Evolutionary conservation across 2,888 invertebrate genomes (phyloP).

Genomic region (Drosophila niveifrons): DNA sequence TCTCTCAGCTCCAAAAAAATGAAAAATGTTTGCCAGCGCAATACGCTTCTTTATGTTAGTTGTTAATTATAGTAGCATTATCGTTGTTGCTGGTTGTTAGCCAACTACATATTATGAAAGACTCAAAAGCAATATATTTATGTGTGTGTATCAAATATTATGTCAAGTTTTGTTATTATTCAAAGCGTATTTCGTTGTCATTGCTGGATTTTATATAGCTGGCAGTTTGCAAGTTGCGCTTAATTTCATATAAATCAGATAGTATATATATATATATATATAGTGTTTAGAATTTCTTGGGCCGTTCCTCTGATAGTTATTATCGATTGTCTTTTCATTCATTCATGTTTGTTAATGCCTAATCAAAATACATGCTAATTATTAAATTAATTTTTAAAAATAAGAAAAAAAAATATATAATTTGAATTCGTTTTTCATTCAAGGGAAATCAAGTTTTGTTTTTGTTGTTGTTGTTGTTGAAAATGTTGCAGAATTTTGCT

Average conservation of each 20-base stretch:
- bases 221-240: constrained; percentile 55
- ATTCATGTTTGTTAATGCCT: constrained; percentile 31
- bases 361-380: constrained; percentile 60
- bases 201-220: constrained; percentile 39
- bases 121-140: constrained; percentile 81
- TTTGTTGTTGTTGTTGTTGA: constrained; percentile 10
- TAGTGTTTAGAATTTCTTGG: constrained; percentile 40
- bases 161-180: constrained; percentile 29
- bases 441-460: constrained; percentile 14
- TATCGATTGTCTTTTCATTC: not conserved
- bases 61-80: constrained; percentile 38
- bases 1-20: constrained; percentile 35
- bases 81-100: constrained; percentile 8
- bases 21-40: constrained; percentile 31
- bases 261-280: constrained; percentile 13
- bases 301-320: constrained; percentile 16
- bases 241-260: constrained; percentile 45
- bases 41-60: constrained; percentile 30
- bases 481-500: constrained; percentile 32
- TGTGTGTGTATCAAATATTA: constrained; percentile 28
- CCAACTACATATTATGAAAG: constrained; percentile 70
- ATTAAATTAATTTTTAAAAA: constrained; percentile 66
- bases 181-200: constrained; percentile 48
- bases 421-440: constrained; percentile 3
- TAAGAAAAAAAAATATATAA: constrained; percentile 63